Base-by-base conservation (phyloP, 2,113 vertebrate genomes). In the Apodemus speciosus region DNA sequence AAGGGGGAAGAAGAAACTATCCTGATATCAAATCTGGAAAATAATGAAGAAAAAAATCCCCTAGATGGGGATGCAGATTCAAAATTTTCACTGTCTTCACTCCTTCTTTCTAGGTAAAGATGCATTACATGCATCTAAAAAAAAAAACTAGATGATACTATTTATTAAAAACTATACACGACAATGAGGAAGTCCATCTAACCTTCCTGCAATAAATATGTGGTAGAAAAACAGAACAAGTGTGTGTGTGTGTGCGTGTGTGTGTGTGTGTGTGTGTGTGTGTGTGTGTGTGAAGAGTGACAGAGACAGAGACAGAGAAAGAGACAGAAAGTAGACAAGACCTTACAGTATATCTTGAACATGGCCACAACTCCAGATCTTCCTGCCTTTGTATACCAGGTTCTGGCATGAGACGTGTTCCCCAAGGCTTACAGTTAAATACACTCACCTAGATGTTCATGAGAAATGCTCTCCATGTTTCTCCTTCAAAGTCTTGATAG, bases 191-290 rank as follows among this genome's bases (percentile, higher is more conserved):
- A 88, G 62, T 6, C 23, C 73, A 79, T 49, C 21, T 56, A n/a
- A 86, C 11, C 62, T 95, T 88, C 40, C 23, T 87, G 14, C 51
- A 64, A 56, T 90, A 94, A 87, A 75, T 93, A 88, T 71, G 80
- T 87, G 20, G 27, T 38, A 86, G 18, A 35, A n/a, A 91, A 58
- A 32, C 23, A 73, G 23, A 90, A 94, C 1, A 85, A 89, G 71
- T 71, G 68, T 51, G 58, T 75, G 66, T 14, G 49, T 32, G 35
- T 69, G 38, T 40, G 58, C 69, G 66, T 14, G 49, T 32, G 35
- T 69, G 38, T 40, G 9, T 38, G n/a, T 73, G 21, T 73, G 38
- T 43, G 38, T 38, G 14, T 64, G 32, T 73, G 38, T 73, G 40
- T 16, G 53, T 56, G 53, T 56, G 53, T 16, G 53, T 16, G 15